A percentile compares a stretch with the other conserved stretches of the same genome.
Evolutionary conservation across 2,113 vertebrate species (phyloP).

Genomic region (Cephalopterus ornatus): DNA sequence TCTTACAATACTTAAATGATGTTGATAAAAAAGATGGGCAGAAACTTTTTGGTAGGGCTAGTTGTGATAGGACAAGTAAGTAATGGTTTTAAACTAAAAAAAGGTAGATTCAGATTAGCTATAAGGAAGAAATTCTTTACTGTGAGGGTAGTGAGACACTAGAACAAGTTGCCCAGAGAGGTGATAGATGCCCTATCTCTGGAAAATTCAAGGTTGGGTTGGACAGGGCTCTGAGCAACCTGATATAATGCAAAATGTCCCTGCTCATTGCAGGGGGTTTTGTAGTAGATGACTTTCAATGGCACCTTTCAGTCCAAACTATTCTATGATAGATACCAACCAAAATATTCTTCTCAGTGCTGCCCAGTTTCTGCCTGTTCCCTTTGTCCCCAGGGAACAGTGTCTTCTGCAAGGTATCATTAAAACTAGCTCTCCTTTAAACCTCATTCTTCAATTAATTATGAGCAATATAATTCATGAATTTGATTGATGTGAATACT

Average conservation of each 20-base stretch:
- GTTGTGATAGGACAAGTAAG: neutral
- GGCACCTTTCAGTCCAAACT: neutral
- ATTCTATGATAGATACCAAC: neutral
- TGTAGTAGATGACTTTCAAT: neutral
- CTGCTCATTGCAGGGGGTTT: neutral
- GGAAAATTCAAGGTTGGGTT: neutral
- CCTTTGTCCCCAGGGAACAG: accelerated
- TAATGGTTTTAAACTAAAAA: neutral
- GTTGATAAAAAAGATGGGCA: neutral
- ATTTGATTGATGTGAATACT: neutral
- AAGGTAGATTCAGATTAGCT: neutral
- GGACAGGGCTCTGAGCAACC: accelerated
- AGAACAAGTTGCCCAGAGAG: neutral
- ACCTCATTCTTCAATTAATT: neutral
- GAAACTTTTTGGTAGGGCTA: neutral
- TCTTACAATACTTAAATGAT: neutral
- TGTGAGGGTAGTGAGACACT: neutral
- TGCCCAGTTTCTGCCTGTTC: neutral
- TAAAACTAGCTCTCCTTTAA: neutral
- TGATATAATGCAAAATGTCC: neutral
- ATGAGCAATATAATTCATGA: neutral
- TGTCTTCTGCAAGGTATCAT: neutral
- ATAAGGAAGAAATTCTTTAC: neutral
- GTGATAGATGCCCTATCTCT: neutral
- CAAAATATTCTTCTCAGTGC: neutral